phyloP scores from a whole-genome alignment of 2,113 vertebrate genomes.

The Sturnus vulgaris region DNA sequence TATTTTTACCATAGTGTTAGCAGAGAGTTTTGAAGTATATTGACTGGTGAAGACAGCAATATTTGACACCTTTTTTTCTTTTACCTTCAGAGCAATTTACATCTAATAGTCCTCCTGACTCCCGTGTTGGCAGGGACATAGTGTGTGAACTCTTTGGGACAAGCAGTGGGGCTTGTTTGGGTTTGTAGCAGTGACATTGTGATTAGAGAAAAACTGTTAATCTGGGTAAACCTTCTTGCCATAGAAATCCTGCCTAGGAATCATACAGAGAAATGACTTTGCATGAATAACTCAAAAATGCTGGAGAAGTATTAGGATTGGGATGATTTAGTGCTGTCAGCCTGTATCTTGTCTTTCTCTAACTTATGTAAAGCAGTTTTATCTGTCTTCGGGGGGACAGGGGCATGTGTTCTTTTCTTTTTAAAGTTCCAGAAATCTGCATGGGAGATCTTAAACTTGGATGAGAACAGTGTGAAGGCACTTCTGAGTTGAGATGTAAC shows the following conservation, averaged over 20 bases:
- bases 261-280: background rate
- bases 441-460: background rate
- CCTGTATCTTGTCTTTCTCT: background rate
- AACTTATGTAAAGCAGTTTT: background rate
- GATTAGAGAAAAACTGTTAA: background rate
- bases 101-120: background rate
- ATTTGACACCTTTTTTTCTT: background rate
- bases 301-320: background rate
- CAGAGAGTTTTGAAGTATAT: background rate
- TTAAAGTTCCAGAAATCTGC: background rate
- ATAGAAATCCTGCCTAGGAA: background rate
- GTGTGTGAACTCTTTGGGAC: background rate
- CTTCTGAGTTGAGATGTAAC: constrained; percentile 20
- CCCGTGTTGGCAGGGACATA: background rate
- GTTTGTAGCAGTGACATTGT: background rate
- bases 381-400: background rate
- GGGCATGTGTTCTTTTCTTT: background rate
- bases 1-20: background rate
- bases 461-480: background rate
- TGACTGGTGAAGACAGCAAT: background rate
- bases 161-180: background rate
- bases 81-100: background rate
- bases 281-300: background rate
- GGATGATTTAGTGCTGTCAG: background rate
- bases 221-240: background rate